Percentiles rank a stretch among this genome's conserved stretches.
Evolutionary conservation across 2,113 vertebrate species (phyloP).

Genomic region (Conger conger): DNA sequence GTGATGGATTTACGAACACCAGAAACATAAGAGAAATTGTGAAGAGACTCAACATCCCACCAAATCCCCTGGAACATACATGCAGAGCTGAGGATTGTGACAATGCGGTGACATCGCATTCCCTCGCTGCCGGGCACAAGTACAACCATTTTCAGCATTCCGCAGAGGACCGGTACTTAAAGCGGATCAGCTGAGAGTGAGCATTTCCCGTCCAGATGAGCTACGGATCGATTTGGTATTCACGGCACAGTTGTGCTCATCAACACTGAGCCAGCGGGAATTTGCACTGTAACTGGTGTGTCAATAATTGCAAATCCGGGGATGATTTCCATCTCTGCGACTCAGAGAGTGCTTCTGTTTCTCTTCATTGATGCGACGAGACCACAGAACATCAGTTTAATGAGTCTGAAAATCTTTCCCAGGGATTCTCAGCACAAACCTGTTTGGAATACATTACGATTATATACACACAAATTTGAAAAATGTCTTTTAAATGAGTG

Average conservation of each 20-base stretch:
- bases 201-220: not conserved
- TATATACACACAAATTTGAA: not conserved
- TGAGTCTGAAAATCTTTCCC: conserved; percentile 4
- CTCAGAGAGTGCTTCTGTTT: conserved; percentile 1
- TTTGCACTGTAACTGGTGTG: not conserved
- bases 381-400: not conserved
- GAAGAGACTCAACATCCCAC: not conserved
- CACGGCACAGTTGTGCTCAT: not conserved
- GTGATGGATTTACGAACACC: not conserved
- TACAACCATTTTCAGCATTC: not conserved
- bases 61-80: not conserved
- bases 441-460: not conserved
- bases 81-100: not conserved
- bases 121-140: not conserved
- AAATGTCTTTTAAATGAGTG: not conserved
- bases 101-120: not conserved
- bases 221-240: not conserved
- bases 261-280: not conserved
- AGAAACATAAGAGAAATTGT: not conserved
- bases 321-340: conserved; percentile 2
- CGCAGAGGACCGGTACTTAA: not conserved
- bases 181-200: not conserved
- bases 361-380: conserved; percentile 18
- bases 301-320: conserved; percentile 3
- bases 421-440: not conserved